These are phyloP conservation scores for Laterallus jamaicensis DNA, from an alignment of 2,113 vertebrate species.

Conservation along the genomic window DNA sequence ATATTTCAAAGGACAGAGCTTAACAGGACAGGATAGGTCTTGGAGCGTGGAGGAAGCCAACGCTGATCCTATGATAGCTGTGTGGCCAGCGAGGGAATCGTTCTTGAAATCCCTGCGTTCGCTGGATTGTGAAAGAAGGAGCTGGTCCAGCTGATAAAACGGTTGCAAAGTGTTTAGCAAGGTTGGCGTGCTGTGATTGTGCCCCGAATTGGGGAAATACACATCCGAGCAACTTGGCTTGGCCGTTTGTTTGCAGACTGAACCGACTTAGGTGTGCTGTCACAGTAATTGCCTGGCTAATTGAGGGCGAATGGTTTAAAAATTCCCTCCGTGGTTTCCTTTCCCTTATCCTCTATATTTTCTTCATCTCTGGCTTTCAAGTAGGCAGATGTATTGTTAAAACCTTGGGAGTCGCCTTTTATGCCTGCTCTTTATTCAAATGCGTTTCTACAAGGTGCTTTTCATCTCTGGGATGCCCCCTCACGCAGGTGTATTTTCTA, in stretches of 20 bases:
- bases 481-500: not conserved
- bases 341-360: not conserved
- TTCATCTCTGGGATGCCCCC: not conserved
- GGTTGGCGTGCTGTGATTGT: not conserved
- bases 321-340: constrained; percentile 1
- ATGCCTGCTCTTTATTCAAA: not conserved
- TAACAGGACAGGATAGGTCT: constrained; percentile 10
- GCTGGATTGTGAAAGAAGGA: not conserved
- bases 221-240: fast-evolving
- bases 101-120: not conserved
- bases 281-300: not conserved
- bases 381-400: not conserved
- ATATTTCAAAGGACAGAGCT: constrained; percentile 16
- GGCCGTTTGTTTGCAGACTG: not conserved
- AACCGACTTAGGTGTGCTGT: not conserved
- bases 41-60: not conserved
- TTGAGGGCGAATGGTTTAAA: not conserved
- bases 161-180: not conserved
- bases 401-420: not conserved
- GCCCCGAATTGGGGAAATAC: not conserved
- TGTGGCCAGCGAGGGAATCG: not conserved
- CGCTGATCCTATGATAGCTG: not conserved
- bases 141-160: not conserved
- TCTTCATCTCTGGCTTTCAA: not conserved
- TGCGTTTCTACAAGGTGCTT: not conserved